Conservation (phyloP, 23 tunicate genomes). For the Clavelina lepadiformis region DNA sequence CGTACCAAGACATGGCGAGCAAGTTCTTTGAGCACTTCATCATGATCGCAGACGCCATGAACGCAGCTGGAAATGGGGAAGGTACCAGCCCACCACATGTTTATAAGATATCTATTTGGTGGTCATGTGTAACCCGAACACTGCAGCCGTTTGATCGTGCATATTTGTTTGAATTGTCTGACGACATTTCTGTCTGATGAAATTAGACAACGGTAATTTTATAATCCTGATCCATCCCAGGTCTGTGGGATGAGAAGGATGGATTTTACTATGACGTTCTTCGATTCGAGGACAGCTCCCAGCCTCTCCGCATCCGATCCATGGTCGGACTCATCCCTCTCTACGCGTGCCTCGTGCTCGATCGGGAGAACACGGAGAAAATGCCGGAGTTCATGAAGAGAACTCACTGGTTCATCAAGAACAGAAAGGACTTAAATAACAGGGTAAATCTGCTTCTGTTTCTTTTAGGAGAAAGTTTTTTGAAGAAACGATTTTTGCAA, state of each 20-base stretch:
- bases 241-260: slow-evolving; percentile 89
- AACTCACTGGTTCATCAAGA: slow-evolving; percentile 67
- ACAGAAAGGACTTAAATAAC: slow-evolving; percentile 58
- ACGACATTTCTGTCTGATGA: too few species aligned
- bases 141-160: too few species aligned
- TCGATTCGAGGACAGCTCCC: slow-evolving; percentile 48
- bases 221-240: too few species aligned
- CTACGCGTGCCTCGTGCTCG: slow-evolving; percentile 89
- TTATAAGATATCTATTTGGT: too few species aligned
- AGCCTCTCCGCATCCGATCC: slow-evolving; percentile 77
- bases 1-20: slow-evolving; percentile 97
- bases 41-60: slow-evolving; percentile 91
- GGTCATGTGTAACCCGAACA: too few species aligned
- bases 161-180: too few species aligned
- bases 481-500: too few species aligned
- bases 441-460: too few species aligned
- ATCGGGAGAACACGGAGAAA: slow-evolving; percentile 60
- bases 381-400: slow-evolving; percentile 77
- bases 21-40: slow-evolving; percentile 94
- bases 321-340: slow-evolving; percentile 92
- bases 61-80: slow-evolving; percentile 86
- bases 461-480: too few species aligned
- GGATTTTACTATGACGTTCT: slow-evolving; percentile 89
- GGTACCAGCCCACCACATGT: slow-evolving; percentile 10
- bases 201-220: too few species aligned